Evolutionary conservation across 2,113 vertebrate species (phyloP).

Genomic region (Phalacrocorax brasilianus): DNA sequence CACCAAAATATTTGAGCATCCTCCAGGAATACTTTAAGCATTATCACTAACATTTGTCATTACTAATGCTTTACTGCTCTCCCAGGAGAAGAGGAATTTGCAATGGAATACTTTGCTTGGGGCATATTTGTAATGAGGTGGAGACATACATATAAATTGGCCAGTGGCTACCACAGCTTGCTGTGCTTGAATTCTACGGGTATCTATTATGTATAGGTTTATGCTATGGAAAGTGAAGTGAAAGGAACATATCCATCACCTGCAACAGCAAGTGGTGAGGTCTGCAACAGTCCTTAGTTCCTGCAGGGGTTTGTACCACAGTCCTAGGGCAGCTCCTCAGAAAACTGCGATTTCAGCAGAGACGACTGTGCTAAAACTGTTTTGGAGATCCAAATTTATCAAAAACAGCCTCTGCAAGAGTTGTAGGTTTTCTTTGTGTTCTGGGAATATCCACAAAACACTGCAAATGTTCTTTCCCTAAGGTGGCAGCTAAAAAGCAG

Average conservation of each 20-base stretch:
- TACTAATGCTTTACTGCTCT: background rate
- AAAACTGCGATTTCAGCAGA: background rate
- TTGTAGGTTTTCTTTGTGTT: background rate
- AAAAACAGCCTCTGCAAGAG: background rate
- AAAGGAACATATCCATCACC: background rate
- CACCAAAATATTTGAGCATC: constrained; percentile 57
- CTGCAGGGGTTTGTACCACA: background rate
- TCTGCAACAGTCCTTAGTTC: background rate
- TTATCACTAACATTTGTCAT: constrained; percentile 17
- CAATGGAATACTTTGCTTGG: background rate
- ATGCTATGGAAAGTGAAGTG: background rate
- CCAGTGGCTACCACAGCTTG: background rate
- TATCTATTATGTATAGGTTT: background rate
- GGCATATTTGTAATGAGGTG: background rate
- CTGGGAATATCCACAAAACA: background rate
- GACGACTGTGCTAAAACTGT: background rate
- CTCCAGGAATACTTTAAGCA: constrained; percentile 33
- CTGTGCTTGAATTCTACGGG: background rate
- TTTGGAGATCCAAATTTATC: background rate
- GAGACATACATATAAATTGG: background rate
- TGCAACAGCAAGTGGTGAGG: background rate
- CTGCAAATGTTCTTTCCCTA: background rate
- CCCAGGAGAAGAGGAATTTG: background rate
- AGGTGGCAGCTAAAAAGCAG: background rate
- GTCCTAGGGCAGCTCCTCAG: background rate